A percentile compares a stretch with the other conserved stretches of the same genome.
These are phyloP conservation scores for Tortricodes alternella DNA, from an alignment of 2,888 invertebrate species.

Conservation along the genomic window DNA sequence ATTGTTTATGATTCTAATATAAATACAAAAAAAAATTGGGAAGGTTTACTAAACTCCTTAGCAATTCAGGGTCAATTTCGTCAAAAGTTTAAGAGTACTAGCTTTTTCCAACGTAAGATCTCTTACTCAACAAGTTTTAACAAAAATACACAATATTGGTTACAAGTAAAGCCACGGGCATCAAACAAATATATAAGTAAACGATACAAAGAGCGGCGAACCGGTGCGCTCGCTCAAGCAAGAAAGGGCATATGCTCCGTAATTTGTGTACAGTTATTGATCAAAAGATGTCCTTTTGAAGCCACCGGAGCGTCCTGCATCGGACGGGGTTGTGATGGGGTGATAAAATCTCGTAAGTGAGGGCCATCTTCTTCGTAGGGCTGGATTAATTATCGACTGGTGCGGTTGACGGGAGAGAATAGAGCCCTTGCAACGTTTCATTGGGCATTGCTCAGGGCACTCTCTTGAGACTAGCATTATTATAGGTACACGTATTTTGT, in stretches of 20 bases:
- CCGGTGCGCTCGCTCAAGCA: constrained; percentile 70
- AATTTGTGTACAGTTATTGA: constrained; percentile 83
- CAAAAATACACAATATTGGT: not conserved
- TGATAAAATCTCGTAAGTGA: constrained; percentile 72
- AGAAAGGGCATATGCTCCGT: constrained; percentile 78
- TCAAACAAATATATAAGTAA: constrained; percentile 20
- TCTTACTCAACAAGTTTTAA: not conserved
- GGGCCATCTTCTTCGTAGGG: constrained; percentile 52
- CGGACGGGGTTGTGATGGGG: constrained; percentile 70
- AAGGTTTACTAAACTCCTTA: no score
- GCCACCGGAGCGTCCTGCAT: constrained; percentile 69
- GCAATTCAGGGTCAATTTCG: no score
- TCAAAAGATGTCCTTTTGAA: constrained; percentile 81
- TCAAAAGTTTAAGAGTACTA: not conserved
- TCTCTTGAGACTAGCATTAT: not conserved
- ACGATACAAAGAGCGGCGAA: constrained; percentile 64
- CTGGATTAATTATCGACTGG: constrained; percentile 54
- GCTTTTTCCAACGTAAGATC: not conserved
- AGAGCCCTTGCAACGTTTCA: constrained; percentile 30
- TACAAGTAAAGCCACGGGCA: not conserved
- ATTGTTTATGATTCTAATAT: no score
- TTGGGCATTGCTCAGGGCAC: constrained; percentile 25
- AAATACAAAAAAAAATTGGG: no score
- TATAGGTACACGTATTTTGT: not conserved
- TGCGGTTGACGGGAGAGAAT: constrained; percentile 39